These are phyloP conservation scores for Cossypha polioptera DNA, from an alignment of 2,797 vertebrate species.

Conservation along the genomic window DNA sequence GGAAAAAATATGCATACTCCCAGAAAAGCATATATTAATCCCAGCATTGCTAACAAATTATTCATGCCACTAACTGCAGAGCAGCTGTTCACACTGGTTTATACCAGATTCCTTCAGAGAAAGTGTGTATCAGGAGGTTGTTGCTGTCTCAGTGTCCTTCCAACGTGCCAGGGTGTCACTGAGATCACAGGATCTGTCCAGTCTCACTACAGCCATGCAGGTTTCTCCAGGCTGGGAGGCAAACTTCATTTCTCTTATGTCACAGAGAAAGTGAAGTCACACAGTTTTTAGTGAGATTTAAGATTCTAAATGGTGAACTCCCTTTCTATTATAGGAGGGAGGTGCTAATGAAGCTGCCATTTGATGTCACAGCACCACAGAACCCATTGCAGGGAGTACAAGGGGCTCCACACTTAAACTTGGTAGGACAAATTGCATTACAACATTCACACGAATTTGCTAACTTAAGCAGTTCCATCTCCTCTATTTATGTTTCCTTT, in stretches of 20 bases:
- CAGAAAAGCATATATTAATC: background rate
- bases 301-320: background rate
- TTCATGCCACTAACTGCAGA: background rate
- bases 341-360: background rate
- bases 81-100: background rate
- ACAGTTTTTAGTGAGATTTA: background rate
- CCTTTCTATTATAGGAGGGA: background rate
- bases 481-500: background rate
- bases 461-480: background rate
- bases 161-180: rapidly evolving
- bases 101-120: background rate
- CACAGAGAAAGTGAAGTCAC: background rate
- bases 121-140: rapidly evolving
- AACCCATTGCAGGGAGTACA: background rate
- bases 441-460: background rate
- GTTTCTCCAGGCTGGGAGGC: background rate
- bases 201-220: background rate
- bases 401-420: background rate
- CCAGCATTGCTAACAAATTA: background rate
- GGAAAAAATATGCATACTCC: background rate
- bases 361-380: background rate
- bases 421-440: background rate
- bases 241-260: rapidly evolving
- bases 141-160: background rate
- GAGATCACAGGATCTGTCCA: background rate